These are phyloP conservation scores for Macrobrachium nipponense DNA, from an alignment of 1,140 invertebrate species.

Conservation along the genomic window DNA sequence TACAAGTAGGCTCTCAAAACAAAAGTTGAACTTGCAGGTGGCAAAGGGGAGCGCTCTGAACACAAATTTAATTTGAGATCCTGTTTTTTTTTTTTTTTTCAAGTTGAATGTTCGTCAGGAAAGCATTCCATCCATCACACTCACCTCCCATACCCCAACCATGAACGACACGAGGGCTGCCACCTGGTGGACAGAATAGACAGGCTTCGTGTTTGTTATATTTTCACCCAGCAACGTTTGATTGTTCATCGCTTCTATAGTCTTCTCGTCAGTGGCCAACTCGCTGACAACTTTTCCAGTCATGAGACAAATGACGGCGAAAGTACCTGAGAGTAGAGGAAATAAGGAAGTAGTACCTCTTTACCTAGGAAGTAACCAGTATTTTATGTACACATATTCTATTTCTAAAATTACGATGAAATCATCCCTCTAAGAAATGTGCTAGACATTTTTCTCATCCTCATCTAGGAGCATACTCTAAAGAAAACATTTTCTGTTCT, in stretches of 20 bases:
- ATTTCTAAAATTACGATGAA: background rate
- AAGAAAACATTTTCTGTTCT: too few relatives aligned
- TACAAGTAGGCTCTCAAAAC: too few relatives aligned
- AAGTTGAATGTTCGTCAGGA: too few relatives aligned
- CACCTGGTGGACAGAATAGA: constrained; percentile 76
- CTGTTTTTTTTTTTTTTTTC: too few relatives aligned
- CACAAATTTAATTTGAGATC: too few relatives aligned
- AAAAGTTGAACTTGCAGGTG: too few relatives aligned
- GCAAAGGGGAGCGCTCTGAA: too few relatives aligned
- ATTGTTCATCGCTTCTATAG: background rate
- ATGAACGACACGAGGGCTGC: constrained; percentile 78
- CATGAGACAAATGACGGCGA: constrained; percentile 90
- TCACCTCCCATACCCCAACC: constrained; percentile 80
- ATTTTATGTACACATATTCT: background rate
- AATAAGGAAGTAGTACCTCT: background rate
- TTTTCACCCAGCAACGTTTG: background rate
- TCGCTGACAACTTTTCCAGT: constrained; percentile 79
- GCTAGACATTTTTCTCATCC: too few relatives aligned
- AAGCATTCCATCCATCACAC: background rate
- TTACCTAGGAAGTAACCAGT: background rate
- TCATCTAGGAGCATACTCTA: too few relatives aligned
- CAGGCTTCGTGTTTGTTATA: background rate
- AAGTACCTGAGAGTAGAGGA: constrained; percentile 75
- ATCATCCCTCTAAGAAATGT: too few relatives aligned
- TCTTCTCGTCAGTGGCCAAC: constrained; percentile 64